Base-by-base conservation (phyloP, 2,113 vertebrate genomes). In the Lathamus discolor region DNA sequence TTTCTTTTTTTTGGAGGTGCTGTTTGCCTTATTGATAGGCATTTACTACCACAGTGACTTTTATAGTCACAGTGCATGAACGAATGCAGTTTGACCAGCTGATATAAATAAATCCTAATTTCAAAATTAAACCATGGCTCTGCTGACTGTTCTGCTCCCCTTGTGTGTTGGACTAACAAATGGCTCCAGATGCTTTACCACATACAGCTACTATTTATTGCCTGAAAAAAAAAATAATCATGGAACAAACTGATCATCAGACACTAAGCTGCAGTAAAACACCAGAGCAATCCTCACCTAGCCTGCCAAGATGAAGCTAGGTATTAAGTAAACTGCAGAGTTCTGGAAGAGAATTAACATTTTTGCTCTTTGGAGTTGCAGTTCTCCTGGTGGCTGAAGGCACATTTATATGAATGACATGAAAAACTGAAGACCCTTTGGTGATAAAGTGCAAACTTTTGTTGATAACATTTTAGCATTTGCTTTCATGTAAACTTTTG, bases 181-280 rank as follows among this genome's bases (percentile, higher is more conserved):
- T 46, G 61, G 28, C 68, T 93, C 73, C 94, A 96, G 92, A 81
- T 84, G 86, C 91, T 91, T 93, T 92, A 61, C 83, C 61, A 81
- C 68, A 55, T 33, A 74, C 31, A 72, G 75, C 0, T 18, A 86
- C 31, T 49, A 95, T 92, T 93, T 94, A 77, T 70, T 54, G 61
- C 59, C 63, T 10, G 25, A 20, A 80, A 90, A 88, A 88, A 80
- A 48, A 11, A 9, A 41, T 17, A 17, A 1, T 63, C 8, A 28
- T 44, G 68, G 68, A 82, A 92, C 75, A 75, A 79, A 81, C 35
- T 83, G 51, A 75, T 96, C 37, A 33, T 94, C 73, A 86, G 88
- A 68, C 51, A 59, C 48, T 84, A 88, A 77, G 31, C 37, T 67
- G 29, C 22, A 77, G 37, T 44, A 46, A 86, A 94, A 92, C 62